Evolutionary conservation across 2,888 invertebrate species (phyloP).

Genomic region (Mongoloraphidia duomilia): DNA sequence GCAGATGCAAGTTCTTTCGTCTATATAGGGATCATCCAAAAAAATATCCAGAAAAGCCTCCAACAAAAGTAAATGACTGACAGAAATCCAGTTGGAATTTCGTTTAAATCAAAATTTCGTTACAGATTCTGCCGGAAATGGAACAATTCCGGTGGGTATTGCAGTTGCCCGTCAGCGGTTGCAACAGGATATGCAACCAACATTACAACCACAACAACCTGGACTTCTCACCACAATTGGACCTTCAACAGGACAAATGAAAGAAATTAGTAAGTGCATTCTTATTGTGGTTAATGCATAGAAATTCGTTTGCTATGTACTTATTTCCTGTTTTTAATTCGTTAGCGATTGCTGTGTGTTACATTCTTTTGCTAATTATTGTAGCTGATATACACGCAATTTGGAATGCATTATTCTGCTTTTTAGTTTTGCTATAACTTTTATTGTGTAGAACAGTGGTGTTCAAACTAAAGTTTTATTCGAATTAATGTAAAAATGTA

Average conservation of each 20-base stretch:
- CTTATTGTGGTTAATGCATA: conserved; percentile 6
- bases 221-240: conserved; percentile 29
- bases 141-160: conserved; percentile 65
- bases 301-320: conserved; percentile 6
- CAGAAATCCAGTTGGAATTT: not conserved
- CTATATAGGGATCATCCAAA: too few species aligned
- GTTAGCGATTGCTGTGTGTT: not conserved
- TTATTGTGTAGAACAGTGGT: too few species aligned
- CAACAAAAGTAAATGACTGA: too few species aligned
- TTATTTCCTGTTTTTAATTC: conserved; percentile 2
- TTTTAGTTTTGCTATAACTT: too few species aligned
- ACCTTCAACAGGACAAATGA: conserved; percentile 24
- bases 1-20: too few species aligned
- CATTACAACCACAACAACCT: conserved; percentile 23
- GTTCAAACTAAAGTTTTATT: too few species aligned
- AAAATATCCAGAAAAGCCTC: too few species aligned
- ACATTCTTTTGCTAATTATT: not conserved
- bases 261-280: conserved; percentile 37
- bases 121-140: conserved; percentile 28
- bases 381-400: not conserved
- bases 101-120: not conserved
- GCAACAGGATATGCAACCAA: conserved; percentile 41
- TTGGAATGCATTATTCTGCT: too few species aligned
- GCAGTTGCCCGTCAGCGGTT: conserved; percentile 69
- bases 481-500: too few species aligned